phyloP scores from a whole-genome alignment of 2,113 vertebrate genomes.

The Mustela lutreola region DNA sequence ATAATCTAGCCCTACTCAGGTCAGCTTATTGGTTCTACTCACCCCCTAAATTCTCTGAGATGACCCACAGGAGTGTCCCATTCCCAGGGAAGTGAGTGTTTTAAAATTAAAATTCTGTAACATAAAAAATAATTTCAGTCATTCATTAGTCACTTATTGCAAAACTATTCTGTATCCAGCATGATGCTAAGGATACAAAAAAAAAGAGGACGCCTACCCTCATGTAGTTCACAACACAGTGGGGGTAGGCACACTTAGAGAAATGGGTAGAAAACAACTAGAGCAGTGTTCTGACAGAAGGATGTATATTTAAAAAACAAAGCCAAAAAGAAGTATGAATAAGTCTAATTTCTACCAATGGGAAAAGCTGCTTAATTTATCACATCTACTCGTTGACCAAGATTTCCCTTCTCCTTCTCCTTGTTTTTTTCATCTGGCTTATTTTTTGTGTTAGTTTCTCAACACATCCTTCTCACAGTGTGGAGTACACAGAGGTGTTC shows the following conservation, averaged over 20 bases:
- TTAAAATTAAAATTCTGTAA: not conserved
- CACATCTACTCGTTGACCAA: not conserved
- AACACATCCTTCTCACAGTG: not conserved
- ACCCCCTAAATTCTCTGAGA: not conserved
- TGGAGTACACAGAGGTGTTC: not conserved
- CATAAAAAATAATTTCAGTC: not conserved
- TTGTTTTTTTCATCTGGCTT: not conserved
- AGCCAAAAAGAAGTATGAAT: not conserved
- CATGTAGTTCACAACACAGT: not conserved
- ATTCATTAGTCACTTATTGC: not conserved
- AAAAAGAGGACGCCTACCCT: not conserved
- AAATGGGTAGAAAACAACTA: not conserved
- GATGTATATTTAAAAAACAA: not conserved
- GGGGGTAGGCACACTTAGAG: not conserved
- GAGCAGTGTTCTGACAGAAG: not conserved
- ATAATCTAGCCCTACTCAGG: not conserved
- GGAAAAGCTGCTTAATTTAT: not conserved
- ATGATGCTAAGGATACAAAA: not conserved
- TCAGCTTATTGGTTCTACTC: not conserved
- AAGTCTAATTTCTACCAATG: not conserved
- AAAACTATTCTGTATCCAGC: not conserved
- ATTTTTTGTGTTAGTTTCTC: not conserved
- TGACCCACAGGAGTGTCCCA: not conserved
- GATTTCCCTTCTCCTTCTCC: not conserved
- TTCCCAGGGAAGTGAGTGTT: not conserved